A percentile compares a stretch with the other conserved stretches of the same genome.
Evolutionary conservation across 1,140 invertebrate genomes (phyloP).

Genomic region (Pantala flavescens): DNA sequence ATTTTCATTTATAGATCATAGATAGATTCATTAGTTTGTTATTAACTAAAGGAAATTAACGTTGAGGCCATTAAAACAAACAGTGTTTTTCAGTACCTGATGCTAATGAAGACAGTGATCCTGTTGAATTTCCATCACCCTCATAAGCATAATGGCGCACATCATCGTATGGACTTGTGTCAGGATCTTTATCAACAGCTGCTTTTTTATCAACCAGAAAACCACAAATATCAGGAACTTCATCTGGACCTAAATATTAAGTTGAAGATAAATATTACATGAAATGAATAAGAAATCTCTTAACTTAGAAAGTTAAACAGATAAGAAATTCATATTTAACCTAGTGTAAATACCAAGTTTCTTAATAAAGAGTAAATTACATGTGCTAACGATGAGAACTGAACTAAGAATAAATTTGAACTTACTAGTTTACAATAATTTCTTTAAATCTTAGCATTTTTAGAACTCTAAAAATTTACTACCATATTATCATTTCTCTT

Average conservation of each 20-base stretch:
- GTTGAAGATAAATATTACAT: background rate
- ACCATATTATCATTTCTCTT: too few relatives aligned
- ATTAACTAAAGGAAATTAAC: too few relatives aligned
- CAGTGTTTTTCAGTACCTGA: slow-evolving; percentile 72
- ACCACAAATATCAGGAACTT: slow-evolving; percentile 76
- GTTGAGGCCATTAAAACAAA: too few relatives aligned
- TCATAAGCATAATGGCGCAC: slow-evolving; percentile 93
- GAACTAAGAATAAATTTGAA: too few relatives aligned
- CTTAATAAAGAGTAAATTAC: too few relatives aligned
- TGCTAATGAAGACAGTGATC: slow-evolving; percentile 84
- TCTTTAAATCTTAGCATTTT: too few relatives aligned
- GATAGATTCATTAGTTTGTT: too few relatives aligned
- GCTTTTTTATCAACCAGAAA: slow-evolving; percentile 84
- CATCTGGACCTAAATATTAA: slow-evolving; percentile 35
- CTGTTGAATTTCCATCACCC: slow-evolving; percentile 85
- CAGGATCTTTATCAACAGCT: slow-evolving; percentile 79
- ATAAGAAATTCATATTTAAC: background rate
- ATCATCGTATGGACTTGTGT: slow-evolving; percentile 85
- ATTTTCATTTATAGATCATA: too few relatives aligned
- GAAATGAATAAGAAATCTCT: background rate
- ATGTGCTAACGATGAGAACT: too few relatives aligned
- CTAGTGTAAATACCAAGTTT: too few relatives aligned
- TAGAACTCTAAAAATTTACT: too few relatives aligned
- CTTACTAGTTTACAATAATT: too few relatives aligned
- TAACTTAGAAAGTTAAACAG: background rate